Base-by-base conservation (phyloP, 1,140 invertebrate species). In the Glomeris maerens region DNA sequence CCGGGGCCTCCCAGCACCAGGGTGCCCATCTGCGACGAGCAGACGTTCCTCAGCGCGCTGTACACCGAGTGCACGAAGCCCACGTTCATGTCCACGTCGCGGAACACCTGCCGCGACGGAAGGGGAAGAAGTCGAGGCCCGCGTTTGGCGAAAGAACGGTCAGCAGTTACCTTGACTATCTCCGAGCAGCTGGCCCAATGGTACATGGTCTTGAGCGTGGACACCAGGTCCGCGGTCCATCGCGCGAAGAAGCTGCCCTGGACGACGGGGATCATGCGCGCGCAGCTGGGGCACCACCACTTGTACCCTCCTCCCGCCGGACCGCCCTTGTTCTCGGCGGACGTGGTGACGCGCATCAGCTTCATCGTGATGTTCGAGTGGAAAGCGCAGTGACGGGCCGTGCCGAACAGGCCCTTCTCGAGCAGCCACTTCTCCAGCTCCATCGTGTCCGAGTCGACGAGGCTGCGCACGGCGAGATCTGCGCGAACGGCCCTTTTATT, bases 381-480 rank as follows among this genome's bases (percentile, higher is more conserved):
- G 45, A 50, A 10, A 2, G 36, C 3, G 22, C 49, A 50, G 3
- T 22, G 13, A 22, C 36, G 27, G 5, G 4, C 38, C 25, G 36
- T 45, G n/a, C 36, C 41, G 26, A 50, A 50, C 23, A 50, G 25
- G 2, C 49, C 49, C 17, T 50, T 46, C 23, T 50, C 49, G 21
- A 50, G 36, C 49, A 50, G 44, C 49, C 49, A 50, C 26, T 50
- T 50, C 25, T 47, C 49, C 23, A 50, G 14, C 3, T 4, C n/a
- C 40, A 42, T 5, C 25, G 4, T 17, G 17, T 21, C 40, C 20
- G 5, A 7, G 40, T 42, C 25, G 10, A 42, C 5, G 17, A 42
- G 17, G 5, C 5, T 5, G 10, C 25, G 20, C 20, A 42, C 20
- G 5, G 17, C 40, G 5, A 21, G 10, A 42, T 42, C 40, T 42